Evolutionary conservation across 2,888 invertebrate genomes (phyloP).

Genomic region (Drosophila robusta): DNA sequence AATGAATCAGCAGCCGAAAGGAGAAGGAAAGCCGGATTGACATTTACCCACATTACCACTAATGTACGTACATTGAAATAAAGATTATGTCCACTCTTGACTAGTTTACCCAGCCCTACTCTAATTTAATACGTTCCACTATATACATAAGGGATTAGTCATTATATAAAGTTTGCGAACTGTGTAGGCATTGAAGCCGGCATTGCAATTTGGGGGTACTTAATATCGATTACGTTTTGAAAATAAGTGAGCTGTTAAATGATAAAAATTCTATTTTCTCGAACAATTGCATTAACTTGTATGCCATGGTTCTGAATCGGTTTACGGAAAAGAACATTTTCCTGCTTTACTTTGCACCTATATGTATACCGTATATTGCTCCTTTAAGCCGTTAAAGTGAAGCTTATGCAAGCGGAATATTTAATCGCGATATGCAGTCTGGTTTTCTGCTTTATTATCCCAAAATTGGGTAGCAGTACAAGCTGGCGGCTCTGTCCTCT

Average conservation of each 20-base stretch:
- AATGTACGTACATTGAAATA: constrained; percentile 10
- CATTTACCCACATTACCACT: constrained; percentile 16
- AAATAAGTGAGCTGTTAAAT: constrained; percentile 20
- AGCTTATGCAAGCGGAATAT: constrained; percentile 10
- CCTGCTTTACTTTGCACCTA: background rate
- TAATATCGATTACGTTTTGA: constrained; percentile 14
- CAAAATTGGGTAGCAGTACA: constrained; percentile 6
- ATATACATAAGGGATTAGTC: constrained; percentile 12
- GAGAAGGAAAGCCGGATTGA: constrained; percentile 26
- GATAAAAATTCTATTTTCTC: constrained; percentile 5
- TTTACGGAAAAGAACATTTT: no score
- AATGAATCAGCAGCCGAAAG: constrained; percentile 20
- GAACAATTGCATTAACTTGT: constrained; percentile 7
- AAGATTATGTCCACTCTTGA: constrained; percentile 13
- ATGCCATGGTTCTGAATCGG: background rate
- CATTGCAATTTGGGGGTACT: constrained; percentile 4
- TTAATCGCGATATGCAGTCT: constrained; percentile 9
- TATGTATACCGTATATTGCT: background rate
- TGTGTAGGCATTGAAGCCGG: constrained; percentile 21
- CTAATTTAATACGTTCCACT: constrained; percentile 1
- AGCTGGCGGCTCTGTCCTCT: constrained; percentile 11
- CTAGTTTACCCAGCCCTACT: constrained; percentile 1
- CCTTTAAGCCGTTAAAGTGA: background rate
- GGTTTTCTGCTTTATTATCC: constrained; percentile 1
- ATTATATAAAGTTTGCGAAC: constrained; percentile 26